Percentiles rank a stretch among this genome's conserved stretches.
These are phyloP conservation scores for Lophius americanus DNA, from an alignment of 2,797 vertebrate genomes.

Conservation along the genomic window DNA sequence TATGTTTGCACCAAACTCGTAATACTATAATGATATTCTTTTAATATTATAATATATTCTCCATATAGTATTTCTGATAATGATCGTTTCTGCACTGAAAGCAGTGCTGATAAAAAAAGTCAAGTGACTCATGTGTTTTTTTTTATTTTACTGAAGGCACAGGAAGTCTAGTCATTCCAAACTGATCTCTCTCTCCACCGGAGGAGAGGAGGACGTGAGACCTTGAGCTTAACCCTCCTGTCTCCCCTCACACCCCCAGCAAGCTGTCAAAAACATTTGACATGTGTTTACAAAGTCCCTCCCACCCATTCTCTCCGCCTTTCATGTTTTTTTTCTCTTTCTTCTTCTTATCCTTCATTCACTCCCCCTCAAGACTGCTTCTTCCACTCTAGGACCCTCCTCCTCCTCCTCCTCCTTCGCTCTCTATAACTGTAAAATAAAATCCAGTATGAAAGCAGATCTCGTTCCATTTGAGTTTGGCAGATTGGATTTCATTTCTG, in stretches of 20 bases:
- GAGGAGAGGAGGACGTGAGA: slow-evolving; percentile 4
- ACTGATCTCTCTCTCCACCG: no score
- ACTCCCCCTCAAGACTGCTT: not conserved
- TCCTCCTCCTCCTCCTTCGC: not conserved
- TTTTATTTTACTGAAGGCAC: no score
- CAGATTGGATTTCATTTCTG: slow-evolving; percentile 16
- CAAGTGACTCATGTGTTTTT: no score
- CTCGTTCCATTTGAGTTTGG: slow-evolving; percentile 14
- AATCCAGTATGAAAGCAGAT: slow-evolving; percentile 11
- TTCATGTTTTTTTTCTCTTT: not conserved
- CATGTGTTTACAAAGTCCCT: no score
- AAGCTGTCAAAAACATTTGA: no score
- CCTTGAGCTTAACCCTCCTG: not conserved
- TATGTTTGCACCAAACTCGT: no score
- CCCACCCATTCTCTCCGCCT: not conserved
- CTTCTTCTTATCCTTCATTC: no score
- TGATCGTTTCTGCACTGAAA: no score
- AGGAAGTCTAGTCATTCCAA: not conserved
- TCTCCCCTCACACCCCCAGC: not conserved
- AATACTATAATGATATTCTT: no score
- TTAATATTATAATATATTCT: no score
- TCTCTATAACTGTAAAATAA: not conserved
- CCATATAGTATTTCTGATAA: no score
- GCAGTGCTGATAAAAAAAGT: no score
- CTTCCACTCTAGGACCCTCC: not conserved